Conservation (phyloP, 2,888 invertebrate genomes). For the Eilema griseolum region DNA sequence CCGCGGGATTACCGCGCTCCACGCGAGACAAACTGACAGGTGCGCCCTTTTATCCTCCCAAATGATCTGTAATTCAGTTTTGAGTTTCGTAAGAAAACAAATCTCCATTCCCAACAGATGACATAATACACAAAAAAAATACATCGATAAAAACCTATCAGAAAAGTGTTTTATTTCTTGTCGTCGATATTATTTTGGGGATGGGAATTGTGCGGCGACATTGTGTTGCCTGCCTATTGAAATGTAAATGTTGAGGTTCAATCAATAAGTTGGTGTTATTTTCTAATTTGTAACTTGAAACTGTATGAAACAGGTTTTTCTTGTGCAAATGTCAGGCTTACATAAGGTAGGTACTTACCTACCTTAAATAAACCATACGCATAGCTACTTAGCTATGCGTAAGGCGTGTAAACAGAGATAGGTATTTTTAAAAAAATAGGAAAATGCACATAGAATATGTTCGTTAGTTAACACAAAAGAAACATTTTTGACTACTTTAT, state of each 20-base stretch:
- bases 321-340: not conserved
- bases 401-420: no score
- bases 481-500: no score
- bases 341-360: no score
- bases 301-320: not conserved
- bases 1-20: conserved; percentile 51
- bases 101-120: conserved; percentile 40
- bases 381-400: no score
- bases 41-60: conserved; percentile 54
- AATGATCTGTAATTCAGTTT: conserved; percentile 61
- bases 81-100: conserved; percentile 54
- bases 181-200: not conserved
- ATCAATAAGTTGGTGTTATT: not conserved
- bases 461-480: no score
- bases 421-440: no score
- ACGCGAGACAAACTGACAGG: conserved; percentile 55
- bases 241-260: not conserved
- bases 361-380: no score
- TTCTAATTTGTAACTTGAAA: conserved; percentile 1
- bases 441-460: not conserved
- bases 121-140: conserved; percentile 15
- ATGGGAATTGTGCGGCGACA: not conserved
- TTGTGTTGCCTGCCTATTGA: not conserved
- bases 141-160: conserved; percentile 28
- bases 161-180: conserved; percentile 21